Evolutionary conservation across 2,113 vertebrate genomes (phyloP).

Genomic region (Terrapene triunguis): DNA sequence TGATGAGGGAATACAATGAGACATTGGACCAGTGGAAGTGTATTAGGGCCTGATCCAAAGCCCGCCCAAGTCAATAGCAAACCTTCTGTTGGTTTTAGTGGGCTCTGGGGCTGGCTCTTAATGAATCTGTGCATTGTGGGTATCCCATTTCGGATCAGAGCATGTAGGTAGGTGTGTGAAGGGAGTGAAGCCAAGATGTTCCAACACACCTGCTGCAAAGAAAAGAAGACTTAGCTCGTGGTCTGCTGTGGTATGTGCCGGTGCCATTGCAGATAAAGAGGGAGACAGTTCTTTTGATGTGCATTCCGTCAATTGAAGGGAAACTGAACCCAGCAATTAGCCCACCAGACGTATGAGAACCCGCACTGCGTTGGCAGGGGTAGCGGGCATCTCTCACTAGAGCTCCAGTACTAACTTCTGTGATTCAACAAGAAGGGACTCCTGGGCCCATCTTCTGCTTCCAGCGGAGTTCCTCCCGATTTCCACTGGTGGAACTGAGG

Average conservation of each 20-base stretch:
- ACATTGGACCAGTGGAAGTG: not conserved
- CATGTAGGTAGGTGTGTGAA: not conserved
- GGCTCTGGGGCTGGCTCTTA: not conserved
- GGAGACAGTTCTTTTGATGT: too few species aligned
- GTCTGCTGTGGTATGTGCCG: not conserved
- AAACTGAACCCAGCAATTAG: not conserved
- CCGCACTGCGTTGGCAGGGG: constrained; percentile 16
- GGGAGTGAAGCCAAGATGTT: not conserved
- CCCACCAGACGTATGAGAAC: not conserved
- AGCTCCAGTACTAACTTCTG: constrained; percentile 14
- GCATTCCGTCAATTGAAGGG: too few species aligned
- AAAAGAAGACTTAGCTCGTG: not conserved
- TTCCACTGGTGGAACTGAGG: not conserved
- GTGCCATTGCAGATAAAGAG: not conserved
- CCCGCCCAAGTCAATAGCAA: too few species aligned
- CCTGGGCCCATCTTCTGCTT: not conserved
- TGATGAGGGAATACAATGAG: not conserved
- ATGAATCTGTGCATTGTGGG: not conserved
- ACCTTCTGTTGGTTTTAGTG: not conserved
- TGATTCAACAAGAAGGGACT: not conserved
- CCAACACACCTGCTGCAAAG: not conserved
- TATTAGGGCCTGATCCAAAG: not conserved
- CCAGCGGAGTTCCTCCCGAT: not conserved
- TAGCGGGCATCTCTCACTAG: not conserved
- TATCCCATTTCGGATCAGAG: not conserved